Base-by-base conservation (phyloP, 1,140 invertebrate genomes). In the Limonius californicus region DNA sequence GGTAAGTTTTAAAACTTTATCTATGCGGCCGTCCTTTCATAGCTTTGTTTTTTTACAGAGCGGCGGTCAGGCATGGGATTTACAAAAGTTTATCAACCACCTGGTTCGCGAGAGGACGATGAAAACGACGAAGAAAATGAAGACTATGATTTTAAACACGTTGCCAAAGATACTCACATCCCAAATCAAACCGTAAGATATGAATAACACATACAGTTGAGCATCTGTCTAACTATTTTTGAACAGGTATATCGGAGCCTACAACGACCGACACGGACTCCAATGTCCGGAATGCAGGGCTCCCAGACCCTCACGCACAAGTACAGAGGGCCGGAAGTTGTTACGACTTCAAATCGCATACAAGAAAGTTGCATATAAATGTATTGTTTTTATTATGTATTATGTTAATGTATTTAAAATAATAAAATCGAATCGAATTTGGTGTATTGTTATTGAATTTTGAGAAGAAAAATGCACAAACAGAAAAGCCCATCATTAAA, bases 301-400 rank as follows among this genome's bases (percentile, higher is more conserved):
- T 77, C 81, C 54, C 80, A 80, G 59, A 73, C 73, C 23, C 68
- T 75, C 45, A 70, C 72, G 62, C 74, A 77, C 65, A 76, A 77
- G 65, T 76, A 76, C 58, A 68, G 72, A 74, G 80, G 42, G 62
- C 89, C 88, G 39, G 89, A 90, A 78, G 87, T 91, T 55, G 88
- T 91, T 62, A 90, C 89, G 65, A 89, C 89, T 50, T 89, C 89
- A 45, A 89, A 90, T 80, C 83, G 88, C 68, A 89, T 91, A 78
- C 89, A 91, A 77, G 89, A 91, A 81, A 90, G 88, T 81, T 91
- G 89, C 87, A 91, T 91, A 87, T 91, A 89, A 87, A 62, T 70
- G 68, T 73, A 70, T 70, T 76, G 73, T 76, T 76, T 75, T 74
- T 75, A 77, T 75, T 66, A 74, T 76, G 72, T 77, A 77, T 64